phyloP scores from a whole-genome alignment of 2,888 invertebrate species.

The Acrobasis suavella region DNA sequence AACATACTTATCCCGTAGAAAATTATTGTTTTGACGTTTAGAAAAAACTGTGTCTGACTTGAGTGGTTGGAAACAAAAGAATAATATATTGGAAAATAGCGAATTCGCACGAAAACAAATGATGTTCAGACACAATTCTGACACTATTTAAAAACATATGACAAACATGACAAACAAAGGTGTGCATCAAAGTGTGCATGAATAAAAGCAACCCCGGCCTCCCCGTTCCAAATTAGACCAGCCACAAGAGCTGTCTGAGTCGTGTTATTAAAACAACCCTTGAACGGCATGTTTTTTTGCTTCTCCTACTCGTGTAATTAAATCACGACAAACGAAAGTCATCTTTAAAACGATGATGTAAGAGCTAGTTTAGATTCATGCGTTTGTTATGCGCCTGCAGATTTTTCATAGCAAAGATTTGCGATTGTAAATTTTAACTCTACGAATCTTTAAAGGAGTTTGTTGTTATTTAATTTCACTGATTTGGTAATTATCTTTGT shows the following conservation, averaged over 20 bases:
- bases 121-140: too few species aligned
- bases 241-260: neutral
- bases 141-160: neutral
- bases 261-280: slow-evolving; percentile 14
- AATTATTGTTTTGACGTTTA: too few species aligned
- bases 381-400: slow-evolving; percentile 22
- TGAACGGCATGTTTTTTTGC: neutral
- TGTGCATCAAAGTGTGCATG: neutral
- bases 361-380: neutral
- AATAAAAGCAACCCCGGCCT: neutral
- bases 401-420: slow-evolving; percentile 25
- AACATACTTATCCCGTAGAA: too few species aligned
- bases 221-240: slow-evolving; percentile 11
- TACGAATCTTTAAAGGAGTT: neutral
- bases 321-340: neutral
- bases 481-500: neutral
- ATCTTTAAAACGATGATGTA: neutral
- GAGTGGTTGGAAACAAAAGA: too few species aligned
- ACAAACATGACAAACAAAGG: neutral
- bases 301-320: neutral
- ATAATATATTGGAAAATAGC: too few species aligned
- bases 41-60: too few species aligned
- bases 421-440: neutral
- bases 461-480: neutral
- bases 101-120: neutral